A percentile compares a stretch with the other conserved stretches of the same genome.
phyloP scores from a whole-genome alignment of 2,888 invertebrate genomes.

The Cheilosia impressa region DNA sequence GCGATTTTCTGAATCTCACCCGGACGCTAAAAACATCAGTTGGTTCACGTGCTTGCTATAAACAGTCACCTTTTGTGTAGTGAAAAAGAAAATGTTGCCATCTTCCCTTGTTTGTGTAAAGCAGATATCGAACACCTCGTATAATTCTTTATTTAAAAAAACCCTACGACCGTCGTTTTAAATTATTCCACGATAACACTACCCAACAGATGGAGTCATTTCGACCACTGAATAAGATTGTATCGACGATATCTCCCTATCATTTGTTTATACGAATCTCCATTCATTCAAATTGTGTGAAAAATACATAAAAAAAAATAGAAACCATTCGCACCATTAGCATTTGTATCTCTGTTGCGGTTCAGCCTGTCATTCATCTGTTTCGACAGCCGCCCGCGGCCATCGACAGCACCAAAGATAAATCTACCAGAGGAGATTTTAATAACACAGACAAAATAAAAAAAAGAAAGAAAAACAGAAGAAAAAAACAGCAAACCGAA shows the following conservation, averaged over 20 bases:
- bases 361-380: conserved; percentile 65
- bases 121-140: neutral
- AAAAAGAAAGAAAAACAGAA: neutral
- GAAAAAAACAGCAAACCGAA: neutral
- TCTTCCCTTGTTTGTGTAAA: neutral
- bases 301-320: conserved; percentile 25
- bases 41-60: too few species aligned
- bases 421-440: conserved; percentile 53
- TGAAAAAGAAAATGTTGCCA: too few species aligned
- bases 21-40: too few species aligned
- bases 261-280: neutral
- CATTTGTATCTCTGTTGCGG: conserved; percentile 59
- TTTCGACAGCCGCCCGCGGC: conserved; percentile 62
- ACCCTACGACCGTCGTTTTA: too few species aligned
- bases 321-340: conserved; percentile 66
- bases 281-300: conserved; percentile 24
- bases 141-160: neutral
- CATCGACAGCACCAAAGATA: conserved; percentile 45
- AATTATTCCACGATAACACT: conserved; percentile 35
- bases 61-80: too few species aligned
- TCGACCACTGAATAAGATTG: neutral
- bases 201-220: conserved; percentile 32
- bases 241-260: neutral
- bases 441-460: conserved; percentile 29
- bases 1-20: too few species aligned